Conservation (phyloP, 2,113 vertebrate species). For the Columbina picui region DNA sequence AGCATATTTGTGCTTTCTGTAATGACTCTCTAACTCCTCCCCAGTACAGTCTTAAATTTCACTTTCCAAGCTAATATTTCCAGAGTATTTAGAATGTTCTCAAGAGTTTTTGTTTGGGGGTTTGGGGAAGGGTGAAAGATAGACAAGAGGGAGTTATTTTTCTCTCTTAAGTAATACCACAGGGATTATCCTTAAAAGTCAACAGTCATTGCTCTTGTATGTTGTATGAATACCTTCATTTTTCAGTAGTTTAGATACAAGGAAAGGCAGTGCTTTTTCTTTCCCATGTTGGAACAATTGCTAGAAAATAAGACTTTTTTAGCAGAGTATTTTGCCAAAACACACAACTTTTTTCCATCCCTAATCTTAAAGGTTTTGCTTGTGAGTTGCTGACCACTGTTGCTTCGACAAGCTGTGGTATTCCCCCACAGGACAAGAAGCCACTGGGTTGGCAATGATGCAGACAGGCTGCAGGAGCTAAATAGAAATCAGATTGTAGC, state of each 20-base stretch:
- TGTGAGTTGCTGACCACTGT: neutral
- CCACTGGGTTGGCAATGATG: neutral
- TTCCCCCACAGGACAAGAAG: neutral
- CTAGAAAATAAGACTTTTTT: neutral
- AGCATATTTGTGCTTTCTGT: neutral
- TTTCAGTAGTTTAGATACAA: neutral
- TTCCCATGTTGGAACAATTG: neutral
- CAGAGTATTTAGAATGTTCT: neutral
- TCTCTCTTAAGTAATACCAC: neutral
- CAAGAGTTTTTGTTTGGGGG: neutral
- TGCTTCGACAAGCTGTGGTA: neutral
- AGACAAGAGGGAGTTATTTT: neutral
- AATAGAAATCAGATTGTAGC: slow-evolving; percentile 10
- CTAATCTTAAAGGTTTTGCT: neutral
- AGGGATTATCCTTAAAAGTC: neutral
- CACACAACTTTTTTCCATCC: neutral
- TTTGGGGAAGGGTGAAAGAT: neutral
- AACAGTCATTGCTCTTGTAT: neutral
- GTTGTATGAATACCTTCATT: neutral
- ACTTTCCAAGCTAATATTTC: neutral
- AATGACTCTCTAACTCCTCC: neutral
- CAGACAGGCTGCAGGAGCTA: neutral
- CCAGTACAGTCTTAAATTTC: neutral
- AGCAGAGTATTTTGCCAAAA: neutral
- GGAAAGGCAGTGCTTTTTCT: neutral